phyloP scores from a whole-genome alignment of 2,113 vertebrate species.

The Paramormyrops kingsleyae region DNA sequence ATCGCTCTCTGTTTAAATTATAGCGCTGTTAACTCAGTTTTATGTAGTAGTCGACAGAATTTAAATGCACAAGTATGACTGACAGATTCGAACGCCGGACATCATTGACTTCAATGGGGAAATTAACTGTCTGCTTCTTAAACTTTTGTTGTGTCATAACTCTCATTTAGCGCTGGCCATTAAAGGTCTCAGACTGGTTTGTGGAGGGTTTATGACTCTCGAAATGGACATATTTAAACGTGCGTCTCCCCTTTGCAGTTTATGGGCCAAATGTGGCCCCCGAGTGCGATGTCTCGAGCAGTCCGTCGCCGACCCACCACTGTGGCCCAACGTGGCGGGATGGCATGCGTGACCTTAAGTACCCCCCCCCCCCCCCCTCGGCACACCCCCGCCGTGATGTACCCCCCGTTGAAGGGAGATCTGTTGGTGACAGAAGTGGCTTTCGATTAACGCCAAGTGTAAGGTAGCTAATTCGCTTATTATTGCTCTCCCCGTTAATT shows the following conservation, averaged over 20 bases:
- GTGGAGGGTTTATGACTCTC: constrained; percentile 22
- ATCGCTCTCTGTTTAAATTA: background rate
- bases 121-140: constrained; percentile 1
- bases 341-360: background rate
- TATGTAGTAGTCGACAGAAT: background rate
- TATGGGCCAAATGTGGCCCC: background rate
- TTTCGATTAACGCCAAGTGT: constrained; percentile 17
- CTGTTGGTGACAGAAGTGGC: background rate
- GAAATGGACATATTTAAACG: constrained; percentile 14
- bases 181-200: constrained; percentile 4
- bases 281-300: background rate
- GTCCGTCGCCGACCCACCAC: background rate
- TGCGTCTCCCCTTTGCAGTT: background rate
- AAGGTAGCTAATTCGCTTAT: constrained; percentile 24
- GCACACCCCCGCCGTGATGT: background rate
- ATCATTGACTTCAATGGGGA: background rate
- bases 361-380: no score
- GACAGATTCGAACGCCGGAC: background rate
- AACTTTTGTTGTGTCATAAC: background rate
- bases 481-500: constrained; percentile 23
- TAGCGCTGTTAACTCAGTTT: background rate
- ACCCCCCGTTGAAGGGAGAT: background rate
- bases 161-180: background rate
- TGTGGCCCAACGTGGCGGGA: background rate
- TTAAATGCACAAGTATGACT: constrained; percentile 4